Base-by-base conservation (phyloP, 2,888 invertebrate species). In the Pyrrhosoma nymphula region DNA sequence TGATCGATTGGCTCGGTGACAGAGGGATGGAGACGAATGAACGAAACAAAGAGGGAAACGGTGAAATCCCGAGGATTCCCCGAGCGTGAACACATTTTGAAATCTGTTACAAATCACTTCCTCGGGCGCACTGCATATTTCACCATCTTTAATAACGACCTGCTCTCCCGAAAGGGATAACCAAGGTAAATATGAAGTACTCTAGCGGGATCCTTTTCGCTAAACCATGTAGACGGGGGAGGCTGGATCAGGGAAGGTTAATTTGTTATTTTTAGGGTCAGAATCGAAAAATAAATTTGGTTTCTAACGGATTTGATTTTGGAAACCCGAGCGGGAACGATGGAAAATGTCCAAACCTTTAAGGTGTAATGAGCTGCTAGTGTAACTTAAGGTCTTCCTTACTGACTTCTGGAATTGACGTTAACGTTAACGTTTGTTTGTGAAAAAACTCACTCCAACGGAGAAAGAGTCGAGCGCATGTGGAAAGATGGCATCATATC, bases 21-120 rank as follows among this genome's bases (percentile, higher is more conserved):
- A 35, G 82, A 82, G 35, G 35, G 82, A 82, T 82, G 82, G n/a
- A 82, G 82, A 82, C 82, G 82, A 82, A 82, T 82, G 82, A 82
- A 60, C 60, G 60, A 82, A 82, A 69, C 69, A 69, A 20, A 82
- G 82, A 82, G 35, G 35, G 35, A 35, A 82, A 18, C 30, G 82
- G 82, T 14, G 6, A 60, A 60, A 60, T 35, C 16, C 82, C 14
- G 16, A 82, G 82, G 82, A 82, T 30, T 35, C 82, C 6, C 47
- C 0, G 2, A n/a, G 82, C 35, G 82, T 14, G 35, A 82, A 35
- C 82, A 18, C 82, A 82, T 35, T 20, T 82, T 82, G 82, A 82
- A 82, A 82, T 82, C 82, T 82, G 82, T 82, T 16, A 82, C 30
- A 82, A 82, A 82, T 82, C 82, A 82, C 82, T 82, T 82, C 82